These are phyloP conservation scores for Thecophora atra DNA, from an alignment of 2,888 invertebrate genomes.

Conservation along the genomic window DNA sequence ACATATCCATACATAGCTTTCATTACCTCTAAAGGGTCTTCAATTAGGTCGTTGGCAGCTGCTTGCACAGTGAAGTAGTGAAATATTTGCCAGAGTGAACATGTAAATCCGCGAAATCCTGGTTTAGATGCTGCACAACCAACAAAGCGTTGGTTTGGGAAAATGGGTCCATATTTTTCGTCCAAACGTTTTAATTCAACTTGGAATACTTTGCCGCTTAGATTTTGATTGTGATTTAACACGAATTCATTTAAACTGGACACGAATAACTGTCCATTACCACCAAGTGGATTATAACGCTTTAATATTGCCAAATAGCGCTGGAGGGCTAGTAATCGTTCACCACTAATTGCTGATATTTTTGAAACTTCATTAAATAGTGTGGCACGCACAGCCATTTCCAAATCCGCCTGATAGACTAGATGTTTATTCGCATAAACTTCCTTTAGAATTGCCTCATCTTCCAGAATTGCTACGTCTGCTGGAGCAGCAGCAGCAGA, in stretches of 20 bases:
- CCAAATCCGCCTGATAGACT: constrained; percentile 87
- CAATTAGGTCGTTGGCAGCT: constrained; percentile 66
- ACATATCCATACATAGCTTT: constrained; percentile 88
- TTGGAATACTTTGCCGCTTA: constrained; percentile 72
- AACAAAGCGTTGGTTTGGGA: constrained; percentile 71
- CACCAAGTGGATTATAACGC: constrained; percentile 82
- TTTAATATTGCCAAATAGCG: constrained; percentile 77
- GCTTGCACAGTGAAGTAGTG: constrained; percentile 90
- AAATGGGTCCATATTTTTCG: constrained; percentile 68
- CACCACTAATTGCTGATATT: constrained; percentile 74
- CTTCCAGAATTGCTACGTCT: constrained; percentile 23
- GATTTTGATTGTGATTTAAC: constrained; percentile 66
- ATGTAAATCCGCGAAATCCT: constrained; percentile 85
- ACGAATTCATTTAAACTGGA: constrained; percentile 70
- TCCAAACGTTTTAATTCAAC: constrained; percentile 70
- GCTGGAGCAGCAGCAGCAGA: not conserved
- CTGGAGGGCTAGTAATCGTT: constrained; percentile 77
- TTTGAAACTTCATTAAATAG: constrained; percentile 85
- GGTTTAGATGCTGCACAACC: constrained; percentile 84
- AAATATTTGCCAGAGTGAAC: constrained; percentile 94
- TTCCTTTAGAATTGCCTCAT: constrained; percentile 49
- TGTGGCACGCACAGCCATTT: constrained; percentile 84
- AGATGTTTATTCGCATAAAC: constrained; percentile 66
- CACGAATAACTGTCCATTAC: constrained; percentile 74
- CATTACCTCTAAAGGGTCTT: constrained; percentile 76